Evolutionary conservation across 2,888 invertebrate genomes (phyloP).

Genomic region (Lycaena phlaeas): DNA sequence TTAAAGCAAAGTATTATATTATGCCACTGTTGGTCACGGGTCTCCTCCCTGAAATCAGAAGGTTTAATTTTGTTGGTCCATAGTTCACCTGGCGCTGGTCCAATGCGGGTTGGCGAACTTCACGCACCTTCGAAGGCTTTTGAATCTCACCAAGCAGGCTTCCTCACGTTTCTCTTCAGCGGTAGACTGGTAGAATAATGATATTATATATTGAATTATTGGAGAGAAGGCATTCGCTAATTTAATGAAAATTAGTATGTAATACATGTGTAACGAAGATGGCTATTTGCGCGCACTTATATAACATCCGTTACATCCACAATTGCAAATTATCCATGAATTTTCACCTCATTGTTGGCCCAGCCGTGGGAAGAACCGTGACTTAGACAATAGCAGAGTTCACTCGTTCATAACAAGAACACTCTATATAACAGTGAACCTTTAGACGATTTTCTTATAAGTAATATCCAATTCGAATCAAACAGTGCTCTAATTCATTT

Average conservation of each 20-base stretch:
- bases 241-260: not conserved
- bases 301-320: conserved; percentile 43
- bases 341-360: conserved; percentile 66
- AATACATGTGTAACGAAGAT: not conserved
- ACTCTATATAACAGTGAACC: conserved; percentile 61
- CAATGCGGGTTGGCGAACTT: no score
- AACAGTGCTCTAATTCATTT: conserved; percentile 32
- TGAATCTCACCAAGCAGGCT: no score
- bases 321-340: conserved; percentile 55
- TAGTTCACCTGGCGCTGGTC: no score
- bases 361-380: conserved; percentile 63
- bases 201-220: no score
- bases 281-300: not conserved
- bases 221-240: not conserved
- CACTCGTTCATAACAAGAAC: conserved; percentile 65
- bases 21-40: no score
- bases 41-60: no score
- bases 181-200: no score
- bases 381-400: conserved; percentile 68
- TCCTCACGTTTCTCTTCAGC: no score
- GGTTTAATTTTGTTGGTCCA: no score
- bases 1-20: no score
- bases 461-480: conserved; percentile 40
- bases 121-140: no score
- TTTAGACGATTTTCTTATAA: conserved; percentile 48